phyloP scores from a whole-genome alignment of 2,113 vertebrate genomes.

The Castor canadensis region DNA sequence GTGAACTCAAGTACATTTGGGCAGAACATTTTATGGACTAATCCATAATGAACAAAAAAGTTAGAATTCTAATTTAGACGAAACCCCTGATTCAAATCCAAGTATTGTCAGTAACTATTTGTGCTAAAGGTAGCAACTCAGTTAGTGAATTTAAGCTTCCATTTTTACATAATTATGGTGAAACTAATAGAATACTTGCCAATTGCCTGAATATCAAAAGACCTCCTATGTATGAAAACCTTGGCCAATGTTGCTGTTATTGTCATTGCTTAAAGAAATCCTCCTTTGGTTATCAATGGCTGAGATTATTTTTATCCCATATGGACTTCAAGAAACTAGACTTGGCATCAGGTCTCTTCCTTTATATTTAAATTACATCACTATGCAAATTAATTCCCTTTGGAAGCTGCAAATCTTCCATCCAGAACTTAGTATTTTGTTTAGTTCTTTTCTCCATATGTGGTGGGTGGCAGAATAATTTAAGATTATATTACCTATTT shows the following conservation, averaged over 20 bases:
- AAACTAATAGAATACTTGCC: background rate
- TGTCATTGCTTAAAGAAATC: slow-evolving; percentile 31
- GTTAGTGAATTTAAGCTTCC: background rate
- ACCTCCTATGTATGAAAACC: background rate
- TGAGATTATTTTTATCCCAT: background rate
- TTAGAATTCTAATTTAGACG: background rate
- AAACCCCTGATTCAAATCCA: background rate
- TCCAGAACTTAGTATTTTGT: background rate
- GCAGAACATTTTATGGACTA: background rate
- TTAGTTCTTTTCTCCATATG: background rate
- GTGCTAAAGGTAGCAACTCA: background rate
- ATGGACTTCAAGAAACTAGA: background rate
- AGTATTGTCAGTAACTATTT: background rate
- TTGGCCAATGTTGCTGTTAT: background rate
- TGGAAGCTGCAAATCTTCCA: background rate
- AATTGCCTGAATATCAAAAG: background rate
- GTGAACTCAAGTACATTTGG: background rate
- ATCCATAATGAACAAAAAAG: background rate
- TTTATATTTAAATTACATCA: slow-evolving; percentile 21
- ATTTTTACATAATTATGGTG: background rate
- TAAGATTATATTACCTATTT: background rate
- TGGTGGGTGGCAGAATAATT: background rate
- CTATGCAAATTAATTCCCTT: background rate
- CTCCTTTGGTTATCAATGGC: background rate
- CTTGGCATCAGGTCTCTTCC: background rate